Evolutionary conservation across 2,888 invertebrate species (phyloP), one percentile per base, ranked within the genome.

Genomic region (Drosophila dives): DNA sequence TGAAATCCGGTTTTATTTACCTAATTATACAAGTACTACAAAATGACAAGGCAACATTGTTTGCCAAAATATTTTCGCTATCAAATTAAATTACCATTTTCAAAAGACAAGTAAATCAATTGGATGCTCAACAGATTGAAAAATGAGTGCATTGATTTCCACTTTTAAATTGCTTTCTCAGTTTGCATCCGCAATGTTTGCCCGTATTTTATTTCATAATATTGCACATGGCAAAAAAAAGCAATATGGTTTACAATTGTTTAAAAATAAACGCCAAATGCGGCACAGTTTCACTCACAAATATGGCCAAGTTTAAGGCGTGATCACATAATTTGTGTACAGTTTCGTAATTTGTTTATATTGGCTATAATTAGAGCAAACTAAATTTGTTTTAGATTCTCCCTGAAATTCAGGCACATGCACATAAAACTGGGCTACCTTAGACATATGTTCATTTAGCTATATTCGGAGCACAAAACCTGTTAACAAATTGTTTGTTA

Each of bases 311-410:
- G 60, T 66, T 70, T 61, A 59, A 64, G 50, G 59, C 26, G 29
- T 68, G 17, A 15, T 29, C 60, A 36, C 32, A 71, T 54, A 45
- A 53, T 38, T 65, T 64, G 1, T 40, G 29, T 32, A 20, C 45
- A 23, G 45, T 45, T 23, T 49, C 17, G 17, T 50, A 29, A 10
- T 26, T 48, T 33, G 17, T n/a, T 6, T 38, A 48, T 64, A 49
- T 55, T 66, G 51, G 71, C 71, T 69, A 64, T 66, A 82, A 77
- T 68, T 74, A 64, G 81, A 83, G 64, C 74, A 51, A 51, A 33
- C 29, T 62, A 51, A 36, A 69, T 71, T 74, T 63, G 51, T 49
- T 61, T 42, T 33, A 36, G 48, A n/a, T 42, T 36, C 33, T 56
- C 36, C n/a, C 23, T 40, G 50, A 34, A 54, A 36, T 33, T 50